Evolutionary conservation across 2,888 invertebrate species (phyloP), one percentile per base, ranked within the genome.

Genomic region (Rapana venosa): DNA sequence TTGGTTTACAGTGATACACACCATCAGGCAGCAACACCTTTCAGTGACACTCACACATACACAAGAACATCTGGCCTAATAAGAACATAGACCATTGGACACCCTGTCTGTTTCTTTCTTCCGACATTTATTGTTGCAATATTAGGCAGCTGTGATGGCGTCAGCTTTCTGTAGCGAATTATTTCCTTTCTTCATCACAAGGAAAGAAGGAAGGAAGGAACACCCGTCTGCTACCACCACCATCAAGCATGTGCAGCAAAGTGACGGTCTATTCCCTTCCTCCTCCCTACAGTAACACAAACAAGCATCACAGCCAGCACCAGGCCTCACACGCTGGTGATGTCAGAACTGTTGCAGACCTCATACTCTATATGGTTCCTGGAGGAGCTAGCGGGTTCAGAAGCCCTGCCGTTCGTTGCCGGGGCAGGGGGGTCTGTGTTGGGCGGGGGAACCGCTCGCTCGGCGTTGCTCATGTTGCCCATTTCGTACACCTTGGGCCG

Each of bases 401-500:
- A 32, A 17, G 81, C 32, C 81, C 79, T 47, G 17, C 79, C 88
- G 56, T 84, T 83, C 20, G 61, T 35, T 30, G n/a, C 70, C 8
- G 47, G 56, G 15, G 58, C 32, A 22, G n/a, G 35, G n/a, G 30
- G 61, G 81, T 81, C 66, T 4, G 32, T 36, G 35, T 81, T 58
- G 66, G n/a, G 17, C 22, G 66, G n/a, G 20, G 70, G 32, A 32
- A 36, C 66, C 13, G 35, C 74, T 17, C 58, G 58, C 47, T 74
- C 58, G 15, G 35, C 36, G n/a, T 90, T 91, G 22, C 90, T 90
- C 13, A 88, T 85, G 85, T 89, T 91, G 61, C 92, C 86, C 90
- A 92, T 90, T 83, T 92, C 92, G 77, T 91, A 92, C 26, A 91
- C 90, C 87, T 92, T 92, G n/a, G 92, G 91, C 32, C 90, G 89